Conservation (phyloP, 2,113 vertebrate species). For the Cyanoramphus novaezelandiae region DNA sequence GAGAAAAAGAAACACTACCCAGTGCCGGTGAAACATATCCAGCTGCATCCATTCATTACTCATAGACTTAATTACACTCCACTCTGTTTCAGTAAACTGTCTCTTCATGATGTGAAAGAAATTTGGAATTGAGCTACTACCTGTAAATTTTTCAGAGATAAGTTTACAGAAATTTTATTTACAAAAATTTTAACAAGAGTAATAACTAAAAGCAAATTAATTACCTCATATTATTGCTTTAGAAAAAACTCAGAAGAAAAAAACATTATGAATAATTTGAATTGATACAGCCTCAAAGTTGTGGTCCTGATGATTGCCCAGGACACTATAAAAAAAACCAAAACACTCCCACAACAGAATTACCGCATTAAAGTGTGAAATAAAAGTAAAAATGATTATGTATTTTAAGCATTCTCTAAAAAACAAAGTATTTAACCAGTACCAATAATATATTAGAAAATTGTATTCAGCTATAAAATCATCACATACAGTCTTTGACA, state of each 20-base stretch:
- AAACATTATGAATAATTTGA: not conserved
- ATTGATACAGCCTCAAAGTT: not conserved
- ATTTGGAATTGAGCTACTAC: constrained; percentile 87
- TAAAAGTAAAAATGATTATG: not conserved
- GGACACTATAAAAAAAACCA: not conserved
- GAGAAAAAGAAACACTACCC: constrained; percentile 80
- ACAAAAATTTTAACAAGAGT: not conserved
- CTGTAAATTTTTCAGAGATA: constrained; percentile 66
- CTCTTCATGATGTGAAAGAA: constrained; percentile 97
- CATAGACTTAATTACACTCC: constrained; percentile 84
- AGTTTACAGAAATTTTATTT: constrained; percentile 36
- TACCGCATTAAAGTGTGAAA: not conserved
- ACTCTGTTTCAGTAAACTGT: constrained; percentile 92
- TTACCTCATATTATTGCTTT: not conserved
- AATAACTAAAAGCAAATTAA: not conserved
- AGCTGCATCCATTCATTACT: constrained; percentile 86
- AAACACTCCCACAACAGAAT: not conserved
- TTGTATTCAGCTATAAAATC: not conserved
- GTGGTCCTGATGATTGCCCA: not conserved
- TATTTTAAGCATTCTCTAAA: not conserved
- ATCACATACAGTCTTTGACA: not conserved
- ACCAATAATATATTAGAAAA: not conserved
- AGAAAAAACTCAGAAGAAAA: not conserved
- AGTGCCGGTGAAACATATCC: constrained; percentile 92
- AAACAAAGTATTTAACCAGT: not conserved